Evolutionary conservation across 2,113 vertebrate species (phyloP).

Genomic region (Hydrochoerus hydrochaeris): DNA sequence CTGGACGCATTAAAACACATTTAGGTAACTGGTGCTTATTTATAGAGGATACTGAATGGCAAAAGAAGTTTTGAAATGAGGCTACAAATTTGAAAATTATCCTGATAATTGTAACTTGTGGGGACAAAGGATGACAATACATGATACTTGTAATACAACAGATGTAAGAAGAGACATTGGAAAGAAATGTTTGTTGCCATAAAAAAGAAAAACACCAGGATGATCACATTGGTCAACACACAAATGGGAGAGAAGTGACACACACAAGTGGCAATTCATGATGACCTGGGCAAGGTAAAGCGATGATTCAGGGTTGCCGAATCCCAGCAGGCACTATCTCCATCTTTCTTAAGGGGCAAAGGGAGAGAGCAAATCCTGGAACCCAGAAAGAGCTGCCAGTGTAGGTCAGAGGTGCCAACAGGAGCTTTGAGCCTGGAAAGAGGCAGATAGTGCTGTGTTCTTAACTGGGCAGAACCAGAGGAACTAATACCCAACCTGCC

Average conservation of each 20-base stretch:
- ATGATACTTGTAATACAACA: background rate
- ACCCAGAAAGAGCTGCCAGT: background rate
- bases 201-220: background rate
- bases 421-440: background rate
- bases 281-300: background rate
- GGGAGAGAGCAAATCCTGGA: background rate
- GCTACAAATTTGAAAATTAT: background rate
- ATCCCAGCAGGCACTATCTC: background rate
- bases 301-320: fast-evolving
- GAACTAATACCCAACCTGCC: fast-evolving
- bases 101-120: background rate
- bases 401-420: fast-evolving
- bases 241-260: background rate
- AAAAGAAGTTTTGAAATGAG: background rate
- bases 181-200: background rate
- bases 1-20: too few relatives aligned
- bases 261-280: fast-evolving
- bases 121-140: background rate
- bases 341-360: fast-evolving
- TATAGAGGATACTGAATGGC: fast-evolving
- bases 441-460: background rate
- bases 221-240: fast-evolving
- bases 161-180: background rate
- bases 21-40: background rate
- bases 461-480: background rate